These are phyloP conservation scores for Pomacea maculata DNA, from an alignment of 1,140 invertebrate genomes.

Conservation along the genomic window DNA sequence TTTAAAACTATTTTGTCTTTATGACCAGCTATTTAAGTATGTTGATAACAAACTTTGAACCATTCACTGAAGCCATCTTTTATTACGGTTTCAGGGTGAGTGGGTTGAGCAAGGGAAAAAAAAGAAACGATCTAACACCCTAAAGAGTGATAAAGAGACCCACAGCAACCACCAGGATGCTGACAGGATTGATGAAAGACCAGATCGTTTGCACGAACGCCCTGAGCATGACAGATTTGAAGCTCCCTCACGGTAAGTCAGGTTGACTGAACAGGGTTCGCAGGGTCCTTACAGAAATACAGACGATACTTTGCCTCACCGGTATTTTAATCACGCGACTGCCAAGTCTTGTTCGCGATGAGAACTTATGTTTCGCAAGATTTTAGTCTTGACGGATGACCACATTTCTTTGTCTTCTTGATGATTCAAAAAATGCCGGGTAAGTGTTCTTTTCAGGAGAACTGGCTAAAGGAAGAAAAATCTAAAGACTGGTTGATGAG, in stretches of 20 bases:
- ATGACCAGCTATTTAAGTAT: neutral
- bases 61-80: neutral
- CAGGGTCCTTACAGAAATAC: too few species aligned
- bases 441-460: too few species aligned
- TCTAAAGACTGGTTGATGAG: too few species aligned
- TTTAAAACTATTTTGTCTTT: neutral
- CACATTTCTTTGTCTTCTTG: too few species aligned
- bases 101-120: constrained; percentile 85
- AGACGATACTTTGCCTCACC: too few species aligned
- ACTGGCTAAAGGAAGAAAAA: too few species aligned
- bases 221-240: constrained; percentile 50
- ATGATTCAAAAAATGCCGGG: too few species aligned
- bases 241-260: constrained; percentile 51
- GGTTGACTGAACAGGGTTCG: too few species aligned
- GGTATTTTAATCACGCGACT: too few species aligned
- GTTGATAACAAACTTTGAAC: neutral
- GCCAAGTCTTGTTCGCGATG: too few species aligned
- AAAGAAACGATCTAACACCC: constrained; percentile 70
- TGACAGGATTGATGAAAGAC: constrained; percentile 39
- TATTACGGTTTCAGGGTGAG: constrained; percentile 70
- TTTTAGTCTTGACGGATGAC: too few species aligned
- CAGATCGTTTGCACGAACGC: constrained; percentile 27
- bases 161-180: constrained; percentile 39
- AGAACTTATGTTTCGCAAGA: too few species aligned
- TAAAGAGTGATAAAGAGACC: constrained; percentile 29